phyloP scores from a whole-genome alignment of 2,888 invertebrate genomes.

The Drosophila incognita region DNA sequence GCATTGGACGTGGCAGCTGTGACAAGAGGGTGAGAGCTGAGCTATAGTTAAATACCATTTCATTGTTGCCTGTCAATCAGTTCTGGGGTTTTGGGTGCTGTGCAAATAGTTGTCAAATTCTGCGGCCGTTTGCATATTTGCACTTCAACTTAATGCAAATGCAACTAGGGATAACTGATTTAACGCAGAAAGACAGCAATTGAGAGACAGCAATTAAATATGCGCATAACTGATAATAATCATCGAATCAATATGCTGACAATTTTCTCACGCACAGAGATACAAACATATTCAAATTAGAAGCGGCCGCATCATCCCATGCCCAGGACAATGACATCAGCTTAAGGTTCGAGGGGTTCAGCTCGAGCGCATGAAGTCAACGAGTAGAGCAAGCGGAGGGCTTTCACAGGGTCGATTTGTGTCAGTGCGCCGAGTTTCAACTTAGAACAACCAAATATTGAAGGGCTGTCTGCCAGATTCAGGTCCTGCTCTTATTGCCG shows the following conservation, averaged over 20 bases:
- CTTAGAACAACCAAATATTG: slow-evolving; percentile 30
- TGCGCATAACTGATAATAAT: slow-evolving; percentile 78
- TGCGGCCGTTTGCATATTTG: slow-evolving; percentile 63
- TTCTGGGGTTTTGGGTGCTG: slow-evolving; percentile 51
- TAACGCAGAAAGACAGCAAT: slow-evolving; percentile 1
- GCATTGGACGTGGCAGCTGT: slow-evolving; percentile 34
- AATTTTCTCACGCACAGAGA: slow-evolving; percentile 72
- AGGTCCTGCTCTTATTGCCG: slow-evolving; percentile 1
- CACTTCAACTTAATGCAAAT: slow-evolving; percentile 67
- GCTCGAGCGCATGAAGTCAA: slow-evolving; percentile 75
- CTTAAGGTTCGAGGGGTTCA: slow-evolving; percentile 49
- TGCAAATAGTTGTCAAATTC: slow-evolving; percentile 69
- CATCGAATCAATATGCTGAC: slow-evolving; percentile 79
- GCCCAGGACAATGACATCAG: slow-evolving; percentile 55
- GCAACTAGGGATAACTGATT: slow-evolving; percentile 27
- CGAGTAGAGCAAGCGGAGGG: slow-evolving; percentile 42
- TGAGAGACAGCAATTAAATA: slow-evolving; percentile 67
- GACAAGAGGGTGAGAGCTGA: background rate
- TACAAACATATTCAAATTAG: slow-evolving; percentile 61
- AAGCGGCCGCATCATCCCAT: slow-evolving; percentile 32
- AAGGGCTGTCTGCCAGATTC: slow-evolving; percentile 29
- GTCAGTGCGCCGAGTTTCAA: slow-evolving; percentile 45
- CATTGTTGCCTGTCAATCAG: slow-evolving; percentile 54
- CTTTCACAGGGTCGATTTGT: slow-evolving; percentile 46
- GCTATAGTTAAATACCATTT: slow-evolving; percentile 9